A percentile compares a stretch with the other conserved stretches of the same genome.
These are phyloP conservation scores for rabbit (Oryctolagus cuniculus) DNA, from an alignment of 2,113 vertebrate species.

Conservation along the genomic window DNA sequence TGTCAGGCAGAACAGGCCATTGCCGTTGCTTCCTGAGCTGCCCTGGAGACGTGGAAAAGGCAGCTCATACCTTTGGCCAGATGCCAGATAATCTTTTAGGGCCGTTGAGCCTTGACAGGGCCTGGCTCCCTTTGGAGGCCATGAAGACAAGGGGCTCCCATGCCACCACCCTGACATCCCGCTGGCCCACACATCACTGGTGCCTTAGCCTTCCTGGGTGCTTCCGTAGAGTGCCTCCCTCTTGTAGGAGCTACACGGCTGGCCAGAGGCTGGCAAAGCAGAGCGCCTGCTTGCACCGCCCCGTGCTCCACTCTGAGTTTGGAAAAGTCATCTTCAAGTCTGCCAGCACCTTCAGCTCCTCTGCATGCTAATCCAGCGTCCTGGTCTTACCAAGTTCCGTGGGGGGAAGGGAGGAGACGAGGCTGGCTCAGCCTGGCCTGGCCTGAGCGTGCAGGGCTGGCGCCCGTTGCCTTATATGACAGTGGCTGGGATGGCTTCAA, in stretches of 20 bases:
- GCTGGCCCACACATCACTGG: not conserved
- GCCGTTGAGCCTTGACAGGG: slow-evolving; percentile 43
- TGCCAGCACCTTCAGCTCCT: not conserved
- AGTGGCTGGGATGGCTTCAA: not conserved
- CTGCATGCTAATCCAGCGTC: slow-evolving; percentile 35
- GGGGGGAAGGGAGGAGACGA: not conserved
- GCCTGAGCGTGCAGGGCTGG: not conserved
- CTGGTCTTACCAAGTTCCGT: slow-evolving; percentile 55
- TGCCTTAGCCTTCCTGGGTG: not conserved
- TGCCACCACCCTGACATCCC: not conserved
- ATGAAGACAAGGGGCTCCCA: not conserved
- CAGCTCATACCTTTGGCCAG: slow-evolving; percentile 66
- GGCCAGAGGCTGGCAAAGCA: not conserved
- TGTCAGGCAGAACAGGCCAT: not conserved
- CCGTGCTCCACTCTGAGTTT: not conserved
- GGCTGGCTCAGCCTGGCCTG: slow-evolving; percentile 12
- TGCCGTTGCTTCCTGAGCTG: slow-evolving; percentile 61
- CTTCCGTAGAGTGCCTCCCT: not conserved
- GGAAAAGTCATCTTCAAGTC: slow-evolving; percentile 51
- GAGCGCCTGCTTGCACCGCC: not conserved
- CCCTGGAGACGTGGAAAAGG: slow-evolving; percentile 63
- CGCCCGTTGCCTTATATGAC: slow-evolving; percentile 76
- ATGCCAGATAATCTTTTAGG: slow-evolving; percentile 72
- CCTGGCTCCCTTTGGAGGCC: not conserved
- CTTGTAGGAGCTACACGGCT: not conserved